Evolutionary conservation across 1,140 invertebrate species (phyloP).

Genomic region (Musca vetustissima): DNA sequence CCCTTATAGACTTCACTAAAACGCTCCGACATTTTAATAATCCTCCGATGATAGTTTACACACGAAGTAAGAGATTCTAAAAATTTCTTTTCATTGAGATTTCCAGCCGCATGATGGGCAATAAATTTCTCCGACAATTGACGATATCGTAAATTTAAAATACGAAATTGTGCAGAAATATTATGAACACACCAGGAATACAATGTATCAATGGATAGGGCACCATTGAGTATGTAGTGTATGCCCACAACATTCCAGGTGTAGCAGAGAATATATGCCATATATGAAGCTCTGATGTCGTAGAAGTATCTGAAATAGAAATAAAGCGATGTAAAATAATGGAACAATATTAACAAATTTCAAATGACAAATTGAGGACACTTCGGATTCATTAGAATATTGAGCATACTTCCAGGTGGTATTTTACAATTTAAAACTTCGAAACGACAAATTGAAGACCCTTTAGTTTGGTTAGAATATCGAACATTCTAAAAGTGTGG

Average conservation of each 20-base stretch:
- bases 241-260: not conserved
- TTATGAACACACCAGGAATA: not conserved
- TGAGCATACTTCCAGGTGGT: too few relatives aligned
- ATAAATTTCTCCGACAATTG: too few relatives aligned
- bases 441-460: too few relatives aligned
- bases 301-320: too few relatives aligned
- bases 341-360: too few relatives aligned
- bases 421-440: too few relatives aligned
- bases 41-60: not conserved
- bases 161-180: not conserved
- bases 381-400: too few relatives aligned
- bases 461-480: too few relatives aligned
- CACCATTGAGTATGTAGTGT: not conserved
- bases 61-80: not conserved
- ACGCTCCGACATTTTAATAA: not conserved
- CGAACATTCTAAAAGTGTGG: too few relatives aligned
- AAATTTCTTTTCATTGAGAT: not conserved
- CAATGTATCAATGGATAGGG: not conserved
- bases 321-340: too few relatives aligned
- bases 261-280: not conserved
- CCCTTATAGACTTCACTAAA: not conserved
- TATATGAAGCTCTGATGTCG: not conserved
- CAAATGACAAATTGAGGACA: too few relatives aligned
- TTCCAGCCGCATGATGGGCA: not conserved
- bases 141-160: constrained; percentile 10